These are phyloP conservation scores for Diploscapter pachys DNA, from an alignment of 1,140 invertebrate genomes.

Conservation along the genomic window DNA sequence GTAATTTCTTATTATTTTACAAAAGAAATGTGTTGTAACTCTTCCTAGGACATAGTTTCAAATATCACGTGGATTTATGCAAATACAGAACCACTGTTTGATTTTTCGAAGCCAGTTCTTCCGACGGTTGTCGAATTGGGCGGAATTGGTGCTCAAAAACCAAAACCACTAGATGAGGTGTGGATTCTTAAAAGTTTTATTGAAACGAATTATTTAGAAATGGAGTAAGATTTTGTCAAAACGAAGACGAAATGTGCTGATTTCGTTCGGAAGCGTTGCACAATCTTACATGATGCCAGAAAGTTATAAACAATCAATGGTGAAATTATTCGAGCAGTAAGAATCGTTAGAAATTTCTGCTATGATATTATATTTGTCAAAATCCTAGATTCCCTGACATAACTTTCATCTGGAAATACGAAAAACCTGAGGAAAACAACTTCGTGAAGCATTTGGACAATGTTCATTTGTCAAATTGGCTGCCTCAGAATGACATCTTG, in stretches of 20 bases:
- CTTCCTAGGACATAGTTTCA: constrained; percentile 25
- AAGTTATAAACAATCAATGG: constrained; percentile 19
- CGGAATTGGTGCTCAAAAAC: constrained; percentile 22
- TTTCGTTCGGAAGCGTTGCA: constrained; percentile 35
- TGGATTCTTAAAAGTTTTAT: not conserved
- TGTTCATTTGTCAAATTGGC: constrained; percentile 33
- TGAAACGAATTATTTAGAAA: constrained; percentile 20
- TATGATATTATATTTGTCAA: constrained; percentile 18
- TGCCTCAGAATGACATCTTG: constrained; percentile 39
- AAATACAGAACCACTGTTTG: constrained; percentile 37
- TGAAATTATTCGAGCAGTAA: constrained; percentile 8
- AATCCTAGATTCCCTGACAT: constrained; percentile 30
- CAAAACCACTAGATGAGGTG: constrained; percentile 23
- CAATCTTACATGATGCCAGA: constrained; percentile 23
- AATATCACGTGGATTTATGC: constrained; percentile 29
- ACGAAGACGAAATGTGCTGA: constrained; percentile 22
- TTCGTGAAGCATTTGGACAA: constrained; percentile 18
- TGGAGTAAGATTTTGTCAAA: constrained; percentile 32
- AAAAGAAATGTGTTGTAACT: too few relatives aligned
- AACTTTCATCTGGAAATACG: constrained; percentile 42
- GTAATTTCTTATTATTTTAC: too few relatives aligned
- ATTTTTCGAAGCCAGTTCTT: constrained; percentile 28
- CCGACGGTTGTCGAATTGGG: constrained; percentile 38
- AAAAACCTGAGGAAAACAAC: constrained; percentile 30
- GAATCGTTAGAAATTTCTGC: not conserved